phyloP scores from a whole-genome alignment of 2,113 vertebrate genomes.

The Tilapia sparmanii region DNA sequence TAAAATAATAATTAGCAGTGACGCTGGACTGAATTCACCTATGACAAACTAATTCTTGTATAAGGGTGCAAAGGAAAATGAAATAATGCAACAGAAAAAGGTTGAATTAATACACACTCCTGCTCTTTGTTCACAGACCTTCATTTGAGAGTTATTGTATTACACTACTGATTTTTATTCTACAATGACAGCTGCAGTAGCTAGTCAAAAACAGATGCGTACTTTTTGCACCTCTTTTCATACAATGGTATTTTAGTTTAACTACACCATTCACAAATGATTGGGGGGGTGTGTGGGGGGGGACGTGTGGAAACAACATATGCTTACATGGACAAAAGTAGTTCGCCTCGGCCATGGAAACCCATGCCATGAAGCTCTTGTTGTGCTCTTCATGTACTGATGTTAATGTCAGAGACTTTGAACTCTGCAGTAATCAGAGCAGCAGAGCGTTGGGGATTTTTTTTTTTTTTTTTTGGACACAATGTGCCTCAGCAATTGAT shows the following conservation, averaged over 20 bases:
- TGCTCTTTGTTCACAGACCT: neutral
- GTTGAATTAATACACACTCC: neutral
- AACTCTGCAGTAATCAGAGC: neutral
- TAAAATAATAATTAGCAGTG: neutral
- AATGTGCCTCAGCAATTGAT: neutral
- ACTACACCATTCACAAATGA: neutral
- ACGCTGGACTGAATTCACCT: neutral
- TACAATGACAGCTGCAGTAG: neutral
- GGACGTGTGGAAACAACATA: neutral
- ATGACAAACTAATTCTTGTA: neutral
- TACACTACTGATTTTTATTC: neutral
- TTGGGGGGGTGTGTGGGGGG: accelerated
- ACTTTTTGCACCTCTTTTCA: neutral
- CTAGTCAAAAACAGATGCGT: accelerated
- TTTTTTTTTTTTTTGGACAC: neutral
- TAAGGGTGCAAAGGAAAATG: neutral
- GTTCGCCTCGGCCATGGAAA: neutral
- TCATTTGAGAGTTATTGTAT: neutral
- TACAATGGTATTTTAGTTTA: neutral
- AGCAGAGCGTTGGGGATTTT: neutral
- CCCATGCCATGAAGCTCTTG: neutral
- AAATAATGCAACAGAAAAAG: neutral
- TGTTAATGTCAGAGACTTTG: neutral
- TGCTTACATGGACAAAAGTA: neutral
- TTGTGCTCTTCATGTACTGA: neutral